Evolutionary conservation across 2,888 invertebrate genomes (phyloP).

Genomic region (Dichetophora obliterata): DNA sequence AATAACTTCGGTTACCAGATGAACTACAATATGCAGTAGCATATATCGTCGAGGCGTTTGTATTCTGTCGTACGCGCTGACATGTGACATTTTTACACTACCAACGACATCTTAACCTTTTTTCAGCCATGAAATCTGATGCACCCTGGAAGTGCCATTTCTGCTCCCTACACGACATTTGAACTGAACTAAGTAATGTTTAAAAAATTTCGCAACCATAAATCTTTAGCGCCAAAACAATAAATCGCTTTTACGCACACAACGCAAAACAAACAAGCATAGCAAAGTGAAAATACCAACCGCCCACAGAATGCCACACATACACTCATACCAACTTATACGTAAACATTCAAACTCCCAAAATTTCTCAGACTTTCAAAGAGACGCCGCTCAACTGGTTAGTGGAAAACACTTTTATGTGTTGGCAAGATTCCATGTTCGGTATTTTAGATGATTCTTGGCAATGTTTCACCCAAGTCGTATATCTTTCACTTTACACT

Average conservation of each 20-base stretch:
- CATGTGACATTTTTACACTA: too few relatives aligned
- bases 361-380: background rate
- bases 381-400: constrained; percentile 18
- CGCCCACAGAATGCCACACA: background rate
- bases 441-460: background rate
- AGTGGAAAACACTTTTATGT: background rate
- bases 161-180: constrained; percentile 1
- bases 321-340: background rate
- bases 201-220: constrained; percentile 6
- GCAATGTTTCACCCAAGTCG: constrained; percentile 49
- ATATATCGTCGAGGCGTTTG: too few relatives aligned
- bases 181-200: constrained; percentile 24
- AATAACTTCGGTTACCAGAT: too few relatives aligned
- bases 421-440: background rate
- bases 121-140: constrained; percentile 1
- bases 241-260: constrained; percentile 32
- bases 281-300: constrained; percentile 46
- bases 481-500: constrained; percentile 63
- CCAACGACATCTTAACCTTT: too few relatives aligned
- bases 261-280: constrained; percentile 2
- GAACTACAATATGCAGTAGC: too few relatives aligned
- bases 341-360: background rate
- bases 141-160: background rate
- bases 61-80: too few relatives aligned
- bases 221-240: constrained; percentile 30